Evolutionary conservation across 2,888 invertebrate species (phyloP), one percentile per base, ranked within the genome.

Genomic region (Empis stercorea): DNA sequence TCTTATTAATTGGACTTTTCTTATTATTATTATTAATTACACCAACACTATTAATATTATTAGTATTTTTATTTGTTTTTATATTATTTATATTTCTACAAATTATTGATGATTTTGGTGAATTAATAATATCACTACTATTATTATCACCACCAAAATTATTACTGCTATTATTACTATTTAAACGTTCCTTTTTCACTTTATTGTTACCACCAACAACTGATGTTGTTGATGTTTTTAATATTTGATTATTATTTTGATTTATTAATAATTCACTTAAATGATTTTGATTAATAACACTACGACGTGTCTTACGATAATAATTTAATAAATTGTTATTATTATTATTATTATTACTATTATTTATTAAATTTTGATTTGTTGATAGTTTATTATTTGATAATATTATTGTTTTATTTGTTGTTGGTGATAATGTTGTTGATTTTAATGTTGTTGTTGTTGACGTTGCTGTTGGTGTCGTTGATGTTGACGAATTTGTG

Each of bases 281-380:
- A 23, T 20, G 20, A 27, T 40, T 20, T 23, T 14, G 17, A 38
- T 17, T 38, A 38, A 17, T 38, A 38, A 16, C 23, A 23, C 38
- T 44, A 11, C 47, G 47, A 30, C 67, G 62, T 42, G 67, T 68
- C 56, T 66, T 64, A 43, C 67, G 64, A 56, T 66, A 67, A 52
- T 67, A 67, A 50, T 60, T 67, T n/a, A 67, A 56, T 52, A 68
- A 55, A 57, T 62, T 67, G 23, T 56, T 53, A 44, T 57, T 59
- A 47, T 51, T 56, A 34, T 48, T 57, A 43, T 42, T 50, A 40
- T 30, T 43, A 40, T n/a, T n/a, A n/a, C n/a, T n/a, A n/a, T n/a
- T n/a, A n/a, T n/a, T n/a, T n/a, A n/a, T 44, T n/a, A 45, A 45
- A 55, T 48, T 55, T 43, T 49, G 56, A 45, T 60, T 57, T 36